Evolutionary conservation across 30 jellyfish, hydroid and myxozoan genomes (phyloP).

Genomic region (Aurelia coerulea): DNA sequence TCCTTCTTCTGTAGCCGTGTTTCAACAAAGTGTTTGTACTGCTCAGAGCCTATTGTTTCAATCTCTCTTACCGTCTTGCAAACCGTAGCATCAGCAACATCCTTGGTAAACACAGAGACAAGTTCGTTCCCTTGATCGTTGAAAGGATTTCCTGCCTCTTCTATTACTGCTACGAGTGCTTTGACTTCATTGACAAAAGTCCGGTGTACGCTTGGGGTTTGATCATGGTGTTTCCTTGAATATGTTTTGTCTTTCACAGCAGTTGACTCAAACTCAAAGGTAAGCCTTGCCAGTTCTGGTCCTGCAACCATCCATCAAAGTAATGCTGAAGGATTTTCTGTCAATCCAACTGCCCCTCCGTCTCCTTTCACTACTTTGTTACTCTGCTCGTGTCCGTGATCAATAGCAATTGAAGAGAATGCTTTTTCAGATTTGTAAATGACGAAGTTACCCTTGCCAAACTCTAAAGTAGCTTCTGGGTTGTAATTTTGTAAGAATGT

Average conservation of each 20-base stretch:
- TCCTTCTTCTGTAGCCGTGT: not conserved
- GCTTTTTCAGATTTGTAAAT: conserved; percentile 26
- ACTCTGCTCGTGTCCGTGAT: conserved; percentile 43
- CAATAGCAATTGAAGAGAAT: conserved; percentile 46
- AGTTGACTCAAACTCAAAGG: conserved; percentile 23
- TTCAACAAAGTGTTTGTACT: conserved; percentile 22
- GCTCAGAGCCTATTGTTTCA: conserved; percentile 5
- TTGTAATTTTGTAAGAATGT: not conserved
- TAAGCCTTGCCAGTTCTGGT: conserved; percentile 41
- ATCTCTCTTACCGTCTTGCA: not conserved
- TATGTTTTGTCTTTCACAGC: not conserved
- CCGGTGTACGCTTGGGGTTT: not conserved
- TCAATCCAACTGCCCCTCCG: conserved; percentile 62
- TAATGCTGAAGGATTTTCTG: conserved; percentile 36
- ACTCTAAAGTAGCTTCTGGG: not conserved
- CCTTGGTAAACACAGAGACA: not conserved
- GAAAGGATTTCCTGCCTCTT: conserved; percentile 51
- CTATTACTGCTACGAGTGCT: conserved; percentile 11
- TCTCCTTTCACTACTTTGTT: conserved; percentile 51
- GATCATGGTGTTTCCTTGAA: conserved; percentile 30
- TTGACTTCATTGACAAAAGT: not conserved
- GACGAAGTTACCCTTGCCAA: not conserved
- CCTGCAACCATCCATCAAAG: conserved; percentile 55
- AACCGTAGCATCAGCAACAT: conserved; percentile 5
- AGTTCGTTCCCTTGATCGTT: conserved; percentile 20